Evolutionary conservation across 2,113 vertebrate genomes (phyloP).

Genomic region (Eptatretus burgeri): DNA sequence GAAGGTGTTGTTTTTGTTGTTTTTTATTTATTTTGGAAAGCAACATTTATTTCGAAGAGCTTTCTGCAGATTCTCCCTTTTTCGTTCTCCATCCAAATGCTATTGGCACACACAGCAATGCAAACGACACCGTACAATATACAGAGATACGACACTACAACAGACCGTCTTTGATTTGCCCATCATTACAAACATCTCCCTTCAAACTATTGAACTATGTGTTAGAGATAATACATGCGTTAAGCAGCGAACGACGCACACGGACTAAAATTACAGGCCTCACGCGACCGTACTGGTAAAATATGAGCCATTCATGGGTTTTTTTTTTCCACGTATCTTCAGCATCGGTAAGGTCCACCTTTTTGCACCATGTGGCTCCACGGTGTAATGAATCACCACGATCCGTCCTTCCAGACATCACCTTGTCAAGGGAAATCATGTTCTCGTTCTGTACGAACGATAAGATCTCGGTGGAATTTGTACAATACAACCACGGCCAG

Average conservation of each 20-base stretch:
- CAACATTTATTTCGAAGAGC: too few species aligned
- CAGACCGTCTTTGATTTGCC: constrained; percentile 1
- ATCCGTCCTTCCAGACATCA: neutral
- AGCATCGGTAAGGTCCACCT: neutral
- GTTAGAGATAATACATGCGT: constrained; percentile 2
- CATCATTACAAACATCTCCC: neutral
- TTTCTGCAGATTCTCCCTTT: too few species aligned
- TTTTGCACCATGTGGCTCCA: neutral
- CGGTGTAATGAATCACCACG: neutral
- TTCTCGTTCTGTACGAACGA: neutral
- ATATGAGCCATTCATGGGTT: neutral
- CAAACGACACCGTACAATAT: constrained; percentile 1
- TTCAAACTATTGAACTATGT: neutral
- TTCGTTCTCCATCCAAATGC: neutral
- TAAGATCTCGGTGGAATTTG: neutral
- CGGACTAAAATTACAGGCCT: constrained; percentile 1
- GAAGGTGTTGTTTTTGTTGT: too few species aligned
- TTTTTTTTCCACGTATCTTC: neutral
- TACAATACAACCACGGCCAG: constrained; percentile 3
- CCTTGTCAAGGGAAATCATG: neutral
- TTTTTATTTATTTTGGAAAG: too few species aligned
- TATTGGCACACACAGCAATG: constrained; percentile 5
- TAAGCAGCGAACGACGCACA: constrained; percentile 3
- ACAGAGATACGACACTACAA: constrained; percentile 3
- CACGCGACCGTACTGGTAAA: neutral